Base-by-base conservation (phyloP, 2,888 invertebrate species). In the Coecobrya sp. region DNA sequence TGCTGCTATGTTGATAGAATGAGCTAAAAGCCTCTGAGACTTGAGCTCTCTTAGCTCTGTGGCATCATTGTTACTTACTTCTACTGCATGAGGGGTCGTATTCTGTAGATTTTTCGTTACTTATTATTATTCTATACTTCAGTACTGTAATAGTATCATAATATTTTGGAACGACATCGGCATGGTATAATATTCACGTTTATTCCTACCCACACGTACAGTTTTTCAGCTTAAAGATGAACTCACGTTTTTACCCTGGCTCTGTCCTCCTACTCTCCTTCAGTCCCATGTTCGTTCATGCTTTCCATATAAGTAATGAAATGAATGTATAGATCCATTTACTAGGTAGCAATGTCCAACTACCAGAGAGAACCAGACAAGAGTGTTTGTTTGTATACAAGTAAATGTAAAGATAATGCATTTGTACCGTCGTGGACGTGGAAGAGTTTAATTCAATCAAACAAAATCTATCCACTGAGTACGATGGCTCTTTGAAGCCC, bases 171-270 rank as follows among this genome's bases (percentile, higher is more conserved):
- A 10, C 22, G 62, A 22, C 62, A 62, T 25, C 25, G 25, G 7
- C 25, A 62, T 3, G 10, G 62, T 62, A 59, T 59, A 16, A 59
- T 59, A 19, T 62, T 62, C 62, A 13, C 0, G 22, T 11, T 25
- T 25, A 22, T 10, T 62, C 2, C 62, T 11, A 65, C 27, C 27
- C 25, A 25, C 68, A 36, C 68, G 36, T 22, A 30, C 30, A 68
- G 4, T 36, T 16, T 68, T 68, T 68, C n/a, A 27, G 68, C 27
- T 36, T 30, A 30, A 13, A 62, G 79, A 45, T 79, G 16, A 10
- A 68, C 68, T 68, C 86, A 86, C 59, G 86, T 73, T 73, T 73
- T 86, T 36, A 73, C 55, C 86, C 86, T 76, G 52, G 73, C 36
- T 70, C 70, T 49, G 11, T 49, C 49, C 27, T 65, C 4, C 13